Evolutionary conservation across 2,113 vertebrate genomes (phyloP).

Genomic region (Ctenodactylus gundi): DNA sequence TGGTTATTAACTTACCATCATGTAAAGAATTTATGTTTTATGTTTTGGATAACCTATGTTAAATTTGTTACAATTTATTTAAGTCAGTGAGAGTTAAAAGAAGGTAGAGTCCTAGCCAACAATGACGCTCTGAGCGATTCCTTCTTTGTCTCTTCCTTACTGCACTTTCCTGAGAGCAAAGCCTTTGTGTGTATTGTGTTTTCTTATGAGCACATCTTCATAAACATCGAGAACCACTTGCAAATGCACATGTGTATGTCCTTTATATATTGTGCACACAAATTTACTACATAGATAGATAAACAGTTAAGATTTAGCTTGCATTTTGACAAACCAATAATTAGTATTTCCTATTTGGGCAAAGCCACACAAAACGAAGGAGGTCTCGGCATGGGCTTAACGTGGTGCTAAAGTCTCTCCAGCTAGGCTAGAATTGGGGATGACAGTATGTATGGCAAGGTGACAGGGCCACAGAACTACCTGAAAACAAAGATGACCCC

Average conservation of each 20-base stretch:
- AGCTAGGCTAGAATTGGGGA: no score
- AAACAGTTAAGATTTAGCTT: background rate
- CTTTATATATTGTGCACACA: background rate
- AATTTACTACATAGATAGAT: no score
- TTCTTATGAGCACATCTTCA: fast-evolving
- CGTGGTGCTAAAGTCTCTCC: no score
- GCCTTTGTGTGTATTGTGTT: background rate
- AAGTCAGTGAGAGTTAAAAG: background rate
- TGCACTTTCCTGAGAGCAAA: background rate
- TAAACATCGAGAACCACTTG: background rate
- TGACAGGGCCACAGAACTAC: no score
- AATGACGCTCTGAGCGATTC: background rate
- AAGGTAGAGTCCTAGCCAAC: background rate
- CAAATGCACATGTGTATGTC: background rate
- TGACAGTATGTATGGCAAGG: no score
- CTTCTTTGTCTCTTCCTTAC: background rate
- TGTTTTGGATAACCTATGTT: background rate
- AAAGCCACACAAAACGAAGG: no score
- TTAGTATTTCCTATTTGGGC: background rate
- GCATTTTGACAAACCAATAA: background rate
- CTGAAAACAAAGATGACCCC: no score
- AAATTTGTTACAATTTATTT: background rate
- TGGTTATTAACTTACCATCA: background rate
- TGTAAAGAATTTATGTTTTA: background rate
- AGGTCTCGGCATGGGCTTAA: no score